A percentile compares a stretch with the other conserved stretches of the same genome.
phyloP scores from a whole-genome alignment of 1,140 invertebrate genomes.

The Zaprionus gabonicus region DNA sequence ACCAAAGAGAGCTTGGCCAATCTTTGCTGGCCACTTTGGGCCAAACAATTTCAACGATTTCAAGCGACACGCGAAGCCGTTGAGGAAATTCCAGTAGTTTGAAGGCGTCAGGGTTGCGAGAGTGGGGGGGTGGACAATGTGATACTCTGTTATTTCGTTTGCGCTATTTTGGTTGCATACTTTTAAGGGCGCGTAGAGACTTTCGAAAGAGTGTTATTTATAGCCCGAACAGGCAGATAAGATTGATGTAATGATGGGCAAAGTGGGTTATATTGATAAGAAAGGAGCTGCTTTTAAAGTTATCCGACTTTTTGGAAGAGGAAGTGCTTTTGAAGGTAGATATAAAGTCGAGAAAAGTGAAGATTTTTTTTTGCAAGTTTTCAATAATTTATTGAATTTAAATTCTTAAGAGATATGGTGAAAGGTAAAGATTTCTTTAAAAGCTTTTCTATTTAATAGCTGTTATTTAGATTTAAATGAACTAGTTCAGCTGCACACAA shows the following conservation, averaged over 20 bases:
- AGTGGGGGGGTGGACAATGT: neutral
- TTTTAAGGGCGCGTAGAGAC: slow-evolving; percentile 14
- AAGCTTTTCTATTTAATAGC: neutral
- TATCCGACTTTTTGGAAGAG: neutral
- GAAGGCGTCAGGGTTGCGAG: neutral
- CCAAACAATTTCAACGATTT: slow-evolving; percentile 29
- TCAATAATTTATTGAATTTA: neutral
- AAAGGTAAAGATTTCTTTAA: neutral
- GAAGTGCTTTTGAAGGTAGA: neutral
- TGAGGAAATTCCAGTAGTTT: slow-evolving; percentile 8
- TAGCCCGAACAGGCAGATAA: slow-evolving; percentile 1
- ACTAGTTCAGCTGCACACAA: neutral
- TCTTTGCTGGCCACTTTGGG: slow-evolving; percentile 27
- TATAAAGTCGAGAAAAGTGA: neutral
- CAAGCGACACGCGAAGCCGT: slow-evolving; percentile 39
- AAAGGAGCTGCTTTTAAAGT: neutral
- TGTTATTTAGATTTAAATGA: neutral
- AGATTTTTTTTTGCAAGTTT: neutral
- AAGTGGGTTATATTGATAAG: slow-evolving; percentile 1
- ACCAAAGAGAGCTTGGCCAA: slow-evolving; percentile 70
- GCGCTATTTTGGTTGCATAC: slow-evolving; percentile 24
- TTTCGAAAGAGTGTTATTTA: slow-evolving; percentile 14
- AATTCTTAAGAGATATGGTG: neutral
- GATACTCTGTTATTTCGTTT: slow-evolving; percentile 30
- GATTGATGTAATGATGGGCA: neutral